Evolutionary conservation across 1,140 invertebrate species (phyloP).

Genomic region (Pseudomyrmex sp.): DNA sequence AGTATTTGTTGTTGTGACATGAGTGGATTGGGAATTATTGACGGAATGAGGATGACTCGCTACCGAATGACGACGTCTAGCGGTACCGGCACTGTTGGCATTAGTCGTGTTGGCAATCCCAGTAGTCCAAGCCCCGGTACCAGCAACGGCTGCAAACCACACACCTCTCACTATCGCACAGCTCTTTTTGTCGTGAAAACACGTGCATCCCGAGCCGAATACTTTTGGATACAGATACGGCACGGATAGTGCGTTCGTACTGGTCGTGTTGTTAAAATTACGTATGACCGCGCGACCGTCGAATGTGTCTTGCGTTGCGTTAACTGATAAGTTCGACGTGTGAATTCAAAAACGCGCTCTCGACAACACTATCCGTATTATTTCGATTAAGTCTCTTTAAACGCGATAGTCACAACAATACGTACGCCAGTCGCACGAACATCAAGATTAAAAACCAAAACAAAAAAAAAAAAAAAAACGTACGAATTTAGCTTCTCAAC

Average conservation of each 20-base stretch:
- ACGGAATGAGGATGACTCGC: constrained; percentile 83
- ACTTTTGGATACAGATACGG: constrained; percentile 6
- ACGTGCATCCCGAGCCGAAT: constrained; percentile 36
- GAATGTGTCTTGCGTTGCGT: constrained; percentile 2
- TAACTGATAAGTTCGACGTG: constrained; percentile 25
- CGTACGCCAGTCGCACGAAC: not conserved
- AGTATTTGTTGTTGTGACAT: constrained; percentile 77
- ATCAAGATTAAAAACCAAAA: constrained; percentile 7
- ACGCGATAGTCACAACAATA: constrained; percentile 13
- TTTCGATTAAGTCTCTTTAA: not conserved
- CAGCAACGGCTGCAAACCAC: constrained; percentile 83
- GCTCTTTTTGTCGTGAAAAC: constrained; percentile 44
- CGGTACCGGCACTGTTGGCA: constrained; percentile 80
- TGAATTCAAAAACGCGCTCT: not conserved
- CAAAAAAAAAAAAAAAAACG: not conserved
- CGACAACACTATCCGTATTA: not conserved
- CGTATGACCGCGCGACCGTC: constrained; percentile 8
- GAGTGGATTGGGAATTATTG: constrained; percentile 83
- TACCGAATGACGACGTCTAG: constrained; percentile 84
- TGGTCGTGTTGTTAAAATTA: constrained; percentile 11
- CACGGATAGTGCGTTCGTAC: not conserved
- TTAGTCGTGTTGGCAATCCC: constrained; percentile 79
- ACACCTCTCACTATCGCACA: constrained; percentile 80
- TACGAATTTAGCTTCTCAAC: not conserved
- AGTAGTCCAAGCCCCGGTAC: constrained; percentile 80